Evolutionary conservation across 2,113 vertebrate genomes (phyloP).

Genomic region (Poicephalus gulielmi): DNA sequence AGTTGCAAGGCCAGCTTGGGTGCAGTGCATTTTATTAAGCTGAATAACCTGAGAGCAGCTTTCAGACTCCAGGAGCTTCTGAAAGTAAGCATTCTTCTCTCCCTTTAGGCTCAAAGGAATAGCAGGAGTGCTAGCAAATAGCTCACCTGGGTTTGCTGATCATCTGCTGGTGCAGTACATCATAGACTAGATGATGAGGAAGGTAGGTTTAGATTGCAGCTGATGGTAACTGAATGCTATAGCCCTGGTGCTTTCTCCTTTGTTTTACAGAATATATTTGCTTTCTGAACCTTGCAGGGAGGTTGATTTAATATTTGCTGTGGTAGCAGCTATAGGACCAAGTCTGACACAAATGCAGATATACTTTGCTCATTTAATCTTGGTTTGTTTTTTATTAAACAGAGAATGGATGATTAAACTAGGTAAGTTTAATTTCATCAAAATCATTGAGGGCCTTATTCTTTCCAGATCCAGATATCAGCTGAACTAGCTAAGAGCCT

Average conservation of each 20-base stretch:
- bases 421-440: not conserved
- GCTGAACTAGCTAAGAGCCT: not conserved
- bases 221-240: not conserved
- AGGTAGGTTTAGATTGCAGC: not conserved
- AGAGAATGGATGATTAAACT: not conserved
- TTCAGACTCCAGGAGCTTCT: not conserved
- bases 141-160: not conserved
- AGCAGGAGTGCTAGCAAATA: not conserved
- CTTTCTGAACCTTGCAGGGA: not conserved
- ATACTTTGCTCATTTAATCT: not conserved
- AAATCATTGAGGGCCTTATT: not conserved
- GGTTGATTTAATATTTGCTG: not conserved
- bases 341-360: not conserved
- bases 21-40: not conserved
- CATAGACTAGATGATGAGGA: not conserved
- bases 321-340: not conserved
- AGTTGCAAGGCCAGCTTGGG: not conserved
- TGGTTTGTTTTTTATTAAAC: not conserved
- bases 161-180: not conserved
- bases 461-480: not conserved
- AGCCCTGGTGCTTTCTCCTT: not conserved
- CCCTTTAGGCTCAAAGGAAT: not conserved
- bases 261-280: not conserved
- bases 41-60: not conserved
- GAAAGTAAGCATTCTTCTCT: not conserved